These are phyloP conservation scores for Trichomalopsis sarcophagae DNA, from an alignment of 1,140 invertebrate genomes.

Conservation along the genomic window DNA sequence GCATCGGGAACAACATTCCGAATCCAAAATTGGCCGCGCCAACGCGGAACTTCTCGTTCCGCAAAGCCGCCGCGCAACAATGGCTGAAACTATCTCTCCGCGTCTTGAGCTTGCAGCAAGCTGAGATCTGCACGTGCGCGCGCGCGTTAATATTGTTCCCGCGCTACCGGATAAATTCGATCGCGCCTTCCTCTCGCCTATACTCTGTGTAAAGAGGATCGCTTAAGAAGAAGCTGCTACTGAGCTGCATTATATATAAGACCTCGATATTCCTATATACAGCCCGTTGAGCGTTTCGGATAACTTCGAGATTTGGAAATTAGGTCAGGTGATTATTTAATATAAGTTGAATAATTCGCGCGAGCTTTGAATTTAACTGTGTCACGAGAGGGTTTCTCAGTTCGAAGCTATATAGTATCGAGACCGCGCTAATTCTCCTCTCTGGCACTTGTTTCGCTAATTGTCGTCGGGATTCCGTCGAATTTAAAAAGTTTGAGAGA, in stretches of 20 bases:
- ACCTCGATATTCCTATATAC: too few relatives aligned
- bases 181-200: background rate
- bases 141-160: slow-evolving; percentile 44
- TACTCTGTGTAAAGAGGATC: background rate
- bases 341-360: too few relatives aligned
- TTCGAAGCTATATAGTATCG: background rate
- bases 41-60: background rate
- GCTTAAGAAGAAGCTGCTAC: background rate
- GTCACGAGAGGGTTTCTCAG: background rate
- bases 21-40: slow-evolving; percentile 55
- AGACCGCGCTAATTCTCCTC: background rate
- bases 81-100: slow-evolving; percentile 34
- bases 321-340: background rate
- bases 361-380: background rate
- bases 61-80: slow-evolving; percentile 31
- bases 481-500: slow-evolving; percentile 21
- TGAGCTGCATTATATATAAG: too few relatives aligned
- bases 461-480: slow-evolving; percentile 12
- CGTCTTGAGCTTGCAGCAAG: slow-evolving; percentile 16
- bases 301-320: background rate
- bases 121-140: background rate
- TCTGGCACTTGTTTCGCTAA: background rate
- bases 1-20: slow-evolving; percentile 56
- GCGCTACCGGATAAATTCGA: slow-evolving; percentile 27
- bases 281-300: background rate